phyloP scores from a whole-genome alignment of 2,888 invertebrate genomes.

The Autographa pulchrina region DNA sequence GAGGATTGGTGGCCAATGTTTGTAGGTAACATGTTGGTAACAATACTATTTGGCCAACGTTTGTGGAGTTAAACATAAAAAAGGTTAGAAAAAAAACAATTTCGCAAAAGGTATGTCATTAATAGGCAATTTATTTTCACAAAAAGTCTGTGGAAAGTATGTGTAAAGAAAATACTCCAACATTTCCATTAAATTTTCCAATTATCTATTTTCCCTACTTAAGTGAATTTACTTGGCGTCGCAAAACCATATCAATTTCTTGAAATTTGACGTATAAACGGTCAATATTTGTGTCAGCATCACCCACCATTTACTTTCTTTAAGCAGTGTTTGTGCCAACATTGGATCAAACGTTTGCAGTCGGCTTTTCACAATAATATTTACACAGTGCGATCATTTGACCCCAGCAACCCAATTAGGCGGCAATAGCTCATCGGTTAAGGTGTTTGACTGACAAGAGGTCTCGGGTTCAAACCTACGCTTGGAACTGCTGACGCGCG shows the following conservation, averaged over 20 bases:
- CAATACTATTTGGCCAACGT: not conserved
- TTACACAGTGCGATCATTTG: slow-evolving; percentile 3
- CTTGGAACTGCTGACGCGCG: slow-evolving; percentile 2
- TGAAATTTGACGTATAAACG: not conserved
- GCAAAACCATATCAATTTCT: too few species aligned
- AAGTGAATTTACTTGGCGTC: too few species aligned
- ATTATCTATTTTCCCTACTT: too few species aligned
- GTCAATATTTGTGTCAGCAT: not conserved
- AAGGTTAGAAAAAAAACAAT: too few species aligned
- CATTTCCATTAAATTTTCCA: too few species aligned
- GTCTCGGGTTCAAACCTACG: not conserved
- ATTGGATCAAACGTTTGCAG: not conserved
- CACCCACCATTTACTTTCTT: not conserved
- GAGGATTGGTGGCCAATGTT: slow-evolving; percentile 1
- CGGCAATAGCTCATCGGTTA: slow-evolving; percentile 5
- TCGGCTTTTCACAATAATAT: not conserved
- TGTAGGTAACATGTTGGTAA: not conserved
- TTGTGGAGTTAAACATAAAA: too few species aligned
- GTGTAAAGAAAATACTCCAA: too few species aligned
- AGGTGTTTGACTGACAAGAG: slow-evolving; percentile 1
- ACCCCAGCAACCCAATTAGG: slow-evolving; percentile 3
- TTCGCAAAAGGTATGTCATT: too few species aligned
- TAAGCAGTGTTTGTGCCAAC: not conserved
- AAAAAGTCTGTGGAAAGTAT: too few species aligned
- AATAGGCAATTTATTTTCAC: too few species aligned